Percentiles rank a stretch among this genome's conserved stretches.
Evolutionary conservation across 2,797 vertebrate genomes (phyloP).

Genomic region (Varecia variegata): DNA sequence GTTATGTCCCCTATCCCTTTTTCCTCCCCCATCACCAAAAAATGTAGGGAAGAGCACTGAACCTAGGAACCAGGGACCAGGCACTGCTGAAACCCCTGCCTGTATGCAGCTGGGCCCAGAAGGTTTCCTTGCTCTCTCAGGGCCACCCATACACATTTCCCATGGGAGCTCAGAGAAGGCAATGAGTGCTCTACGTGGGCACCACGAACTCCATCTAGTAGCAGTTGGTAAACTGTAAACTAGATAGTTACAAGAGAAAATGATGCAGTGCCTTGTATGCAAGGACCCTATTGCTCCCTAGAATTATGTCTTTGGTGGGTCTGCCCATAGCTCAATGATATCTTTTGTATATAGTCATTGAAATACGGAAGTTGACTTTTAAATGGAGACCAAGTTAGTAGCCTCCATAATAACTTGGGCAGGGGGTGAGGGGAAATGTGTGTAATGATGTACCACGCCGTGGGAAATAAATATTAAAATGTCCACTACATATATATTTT

Average conservation of each 20-base stretch:
- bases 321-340: background rate
- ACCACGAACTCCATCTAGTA: background rate
- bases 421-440: fast-evolving
- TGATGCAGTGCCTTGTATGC: fast-evolving
- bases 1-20: background rate
- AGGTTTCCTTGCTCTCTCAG: background rate
- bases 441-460: background rate
- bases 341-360: background rate
- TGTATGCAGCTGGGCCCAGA: background rate
- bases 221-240: background rate
- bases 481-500: background rate
- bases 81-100: background rate
- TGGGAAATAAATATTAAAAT: background rate
- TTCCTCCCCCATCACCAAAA: background rate
- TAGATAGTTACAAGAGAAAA: background rate
- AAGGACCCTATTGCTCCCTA: background rate
- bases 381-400: slow-evolving; percentile 10
- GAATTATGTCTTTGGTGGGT: background rate
- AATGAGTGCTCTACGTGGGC: fast-evolving
- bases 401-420: background rate
- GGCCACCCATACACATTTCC: background rate
- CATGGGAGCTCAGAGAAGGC: background rate
- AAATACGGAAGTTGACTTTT: background rate
- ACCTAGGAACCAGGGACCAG: background rate
- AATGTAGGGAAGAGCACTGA: background rate